Conservation (phyloP, 2,888 invertebrate genomes). For the Ectropis crepuscularia region DNA sequence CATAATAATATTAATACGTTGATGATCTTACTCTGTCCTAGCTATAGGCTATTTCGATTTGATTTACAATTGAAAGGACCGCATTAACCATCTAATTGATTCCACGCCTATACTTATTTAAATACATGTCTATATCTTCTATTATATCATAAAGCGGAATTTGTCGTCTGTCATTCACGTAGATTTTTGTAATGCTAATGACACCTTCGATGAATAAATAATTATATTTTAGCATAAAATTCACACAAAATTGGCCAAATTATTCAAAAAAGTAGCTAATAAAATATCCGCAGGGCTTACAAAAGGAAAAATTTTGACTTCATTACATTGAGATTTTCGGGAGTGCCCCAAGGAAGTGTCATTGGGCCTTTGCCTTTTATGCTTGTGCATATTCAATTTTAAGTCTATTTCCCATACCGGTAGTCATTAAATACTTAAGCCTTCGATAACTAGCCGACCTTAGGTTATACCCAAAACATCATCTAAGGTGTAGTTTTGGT, state of each 20-base stretch:
- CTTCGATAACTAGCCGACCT: slow-evolving; percentile 16
- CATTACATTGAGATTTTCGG: background rate
- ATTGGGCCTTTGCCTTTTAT: slow-evolving; percentile 7
- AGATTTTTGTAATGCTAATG: slow-evolving; percentile 1
- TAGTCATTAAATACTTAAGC: background rate
- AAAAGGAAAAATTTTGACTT: background rate
- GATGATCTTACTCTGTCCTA: too few relatives aligned
- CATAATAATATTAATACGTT: too few relatives aligned
- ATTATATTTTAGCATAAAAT: background rate
- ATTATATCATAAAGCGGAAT: background rate
- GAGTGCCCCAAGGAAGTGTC: slow-evolving; percentile 17
- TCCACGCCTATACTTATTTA: too few relatives aligned
- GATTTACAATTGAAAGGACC: too few relatives aligned
- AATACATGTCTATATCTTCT: too few relatives aligned
- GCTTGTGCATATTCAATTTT: background rate
- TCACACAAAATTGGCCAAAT: background rate
- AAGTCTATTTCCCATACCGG: slow-evolving; percentile 2
- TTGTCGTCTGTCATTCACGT: background rate
- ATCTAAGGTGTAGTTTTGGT: background rate
- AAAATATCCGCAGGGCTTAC: background rate
- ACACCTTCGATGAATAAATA: slow-evolving; percentile 4
- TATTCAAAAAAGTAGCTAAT: background rate
- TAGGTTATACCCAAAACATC: slow-evolving; percentile 9
- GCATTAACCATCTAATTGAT: too few relatives aligned
- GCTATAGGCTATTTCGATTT: too few relatives aligned